These are phyloP conservation scores for Iguana delicatissima DNA, from an alignment of 2,797 vertebrate species.

Conservation along the genomic window DNA sequence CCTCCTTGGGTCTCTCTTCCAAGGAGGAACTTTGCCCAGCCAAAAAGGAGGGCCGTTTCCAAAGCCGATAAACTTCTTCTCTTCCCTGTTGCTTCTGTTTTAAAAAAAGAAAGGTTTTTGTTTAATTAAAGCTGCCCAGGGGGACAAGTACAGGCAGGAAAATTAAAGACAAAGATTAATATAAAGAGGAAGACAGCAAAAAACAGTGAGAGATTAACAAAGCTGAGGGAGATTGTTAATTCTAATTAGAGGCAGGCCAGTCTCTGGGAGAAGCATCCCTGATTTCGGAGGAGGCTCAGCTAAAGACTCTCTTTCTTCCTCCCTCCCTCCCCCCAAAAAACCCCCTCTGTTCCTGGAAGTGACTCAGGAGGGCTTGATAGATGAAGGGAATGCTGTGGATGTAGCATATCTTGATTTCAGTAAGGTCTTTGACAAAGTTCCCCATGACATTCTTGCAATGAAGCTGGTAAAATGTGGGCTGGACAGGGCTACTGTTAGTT, in stretches of 20 bases:
- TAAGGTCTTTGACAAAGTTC: no score
- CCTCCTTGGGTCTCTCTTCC: not conserved
- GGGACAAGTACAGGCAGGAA: slow-evolving; percentile 23
- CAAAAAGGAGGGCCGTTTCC: not conserved
- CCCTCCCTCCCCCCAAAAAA: no score
- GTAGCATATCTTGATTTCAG: no score
- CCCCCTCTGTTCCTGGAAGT: no score
- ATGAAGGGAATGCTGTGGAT: no score
- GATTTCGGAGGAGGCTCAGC: not conserved
- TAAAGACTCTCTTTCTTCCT: not conserved
- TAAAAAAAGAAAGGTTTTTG: slow-evolving; percentile 5
- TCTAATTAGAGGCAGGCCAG: slow-evolving; percentile 16
- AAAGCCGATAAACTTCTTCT: not conserved
- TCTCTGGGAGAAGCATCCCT: not conserved
- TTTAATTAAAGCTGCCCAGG: not conserved
- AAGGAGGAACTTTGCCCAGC: not conserved
- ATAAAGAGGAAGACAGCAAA: not conserved
- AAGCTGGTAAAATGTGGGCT: no score
- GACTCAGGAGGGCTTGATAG: not conserved
- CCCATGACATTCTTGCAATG: no score
- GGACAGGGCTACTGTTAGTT: no score
- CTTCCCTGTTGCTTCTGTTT: not conserved
- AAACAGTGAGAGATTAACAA: slow-evolving; percentile 10
- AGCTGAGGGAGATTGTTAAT: rapidly evolving
- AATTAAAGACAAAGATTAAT: slow-evolving; percentile 45